Evolutionary conservation across 2,113 vertebrate species (phyloP).

Genomic region (Phaetusa simplex): DNA sequence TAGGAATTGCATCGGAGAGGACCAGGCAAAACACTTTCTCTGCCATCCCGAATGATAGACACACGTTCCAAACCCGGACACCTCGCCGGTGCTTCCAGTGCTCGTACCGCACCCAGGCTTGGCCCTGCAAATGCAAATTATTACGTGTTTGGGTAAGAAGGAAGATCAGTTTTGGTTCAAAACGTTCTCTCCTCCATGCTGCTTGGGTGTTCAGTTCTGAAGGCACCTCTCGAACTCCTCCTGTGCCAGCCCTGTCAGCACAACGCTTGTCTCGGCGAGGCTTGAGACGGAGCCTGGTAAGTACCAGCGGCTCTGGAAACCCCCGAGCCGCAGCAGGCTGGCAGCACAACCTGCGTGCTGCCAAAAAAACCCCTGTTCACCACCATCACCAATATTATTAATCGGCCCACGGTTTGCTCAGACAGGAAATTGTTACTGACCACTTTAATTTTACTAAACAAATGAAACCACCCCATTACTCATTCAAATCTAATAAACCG

Average conservation of each 20-base stretch:
- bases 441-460: slow-evolving; percentile 64
- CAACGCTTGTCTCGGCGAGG: background rate
- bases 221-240: background rate
- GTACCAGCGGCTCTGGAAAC: background rate
- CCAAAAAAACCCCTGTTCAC: background rate
- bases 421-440: slow-evolving; percentile 66
- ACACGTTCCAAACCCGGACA: fast-evolving
- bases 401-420: slow-evolving; percentile 16
- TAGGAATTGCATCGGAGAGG: background rate
- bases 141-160: background rate
- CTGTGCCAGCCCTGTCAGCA: background rate
- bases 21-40: background rate
- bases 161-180: background rate
- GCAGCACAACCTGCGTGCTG: background rate
- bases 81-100: fast-evolving
- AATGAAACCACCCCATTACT: slow-evolving; percentile 65
- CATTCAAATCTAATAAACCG: slow-evolving; percentile 66
- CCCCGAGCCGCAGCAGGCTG: background rate
- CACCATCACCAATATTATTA: slow-evolving; percentile 32
- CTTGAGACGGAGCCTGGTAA: background rate
- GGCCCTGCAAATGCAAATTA: background rate
- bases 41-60: fast-evolving
- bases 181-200: fast-evolving
- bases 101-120: background rate
- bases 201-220: background rate